Conservation (phyloP, 2,797 vertebrate species). For the Sebastes ruberrimus region DNA sequence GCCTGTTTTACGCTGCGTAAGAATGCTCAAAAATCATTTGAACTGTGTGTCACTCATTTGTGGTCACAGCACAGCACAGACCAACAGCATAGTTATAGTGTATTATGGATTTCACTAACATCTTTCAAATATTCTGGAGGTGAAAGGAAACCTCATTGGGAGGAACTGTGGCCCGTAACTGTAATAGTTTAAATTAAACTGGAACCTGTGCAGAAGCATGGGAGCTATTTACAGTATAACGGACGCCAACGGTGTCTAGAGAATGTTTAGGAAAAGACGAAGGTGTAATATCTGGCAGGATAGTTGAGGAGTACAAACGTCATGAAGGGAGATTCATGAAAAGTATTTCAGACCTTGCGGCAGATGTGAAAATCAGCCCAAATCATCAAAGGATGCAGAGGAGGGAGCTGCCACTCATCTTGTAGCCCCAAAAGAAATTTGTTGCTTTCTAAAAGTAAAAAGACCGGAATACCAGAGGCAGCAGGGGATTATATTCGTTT, state of each 20-base stretch:
- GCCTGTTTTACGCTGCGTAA: neutral
- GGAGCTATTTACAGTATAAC: slow-evolving; percentile 14
- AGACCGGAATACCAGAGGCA: neutral
- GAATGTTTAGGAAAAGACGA: neutral
- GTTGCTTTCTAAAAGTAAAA: neutral
- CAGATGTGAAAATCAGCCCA: neutral
- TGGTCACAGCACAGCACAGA: neutral
- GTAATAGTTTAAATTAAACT: slow-evolving; percentile 5
- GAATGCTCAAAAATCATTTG: neutral
- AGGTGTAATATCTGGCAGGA: neutral
- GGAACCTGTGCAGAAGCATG: neutral
- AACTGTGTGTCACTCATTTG: neutral
- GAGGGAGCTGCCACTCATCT: neutral
- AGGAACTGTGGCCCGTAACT: neutral
- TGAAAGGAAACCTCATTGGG: neutral
- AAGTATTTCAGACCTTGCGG: neutral
- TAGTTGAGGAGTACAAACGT: slow-evolving; percentile 3
- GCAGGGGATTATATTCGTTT: neutral
- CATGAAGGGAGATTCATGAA: neutral
- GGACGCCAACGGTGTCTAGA: neutral
- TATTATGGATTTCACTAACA: neutral
- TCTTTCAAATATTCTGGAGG: neutral
- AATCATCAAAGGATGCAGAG: neutral
- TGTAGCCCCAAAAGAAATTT: neutral
- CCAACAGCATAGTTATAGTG: neutral